Base-by-base conservation (phyloP, 2,888 invertebrate genomes). In the Reticulitermes lucifugus region DNA sequence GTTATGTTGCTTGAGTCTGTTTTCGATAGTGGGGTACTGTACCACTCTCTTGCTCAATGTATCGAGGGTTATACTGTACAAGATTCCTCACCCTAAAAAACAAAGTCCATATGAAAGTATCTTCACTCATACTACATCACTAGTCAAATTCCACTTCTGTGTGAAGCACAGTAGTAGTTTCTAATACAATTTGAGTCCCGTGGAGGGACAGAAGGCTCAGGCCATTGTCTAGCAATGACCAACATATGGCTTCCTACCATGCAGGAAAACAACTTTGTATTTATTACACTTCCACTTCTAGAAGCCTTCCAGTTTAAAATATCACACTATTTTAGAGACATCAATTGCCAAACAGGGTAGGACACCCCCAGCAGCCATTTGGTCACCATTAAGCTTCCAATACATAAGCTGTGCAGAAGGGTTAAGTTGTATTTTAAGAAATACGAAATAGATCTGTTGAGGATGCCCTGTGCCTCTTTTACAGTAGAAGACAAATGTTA, bases 281-380 rank as follows among this genome's bases (percentile, higher is more conserved):
- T 73, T 73, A 73, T 41, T 73, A 85, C 85, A 86, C 84, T 85
- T 86, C 84, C 85, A 81, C 86, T 79, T 83, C 60, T 84, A 83
- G 83, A 59, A 85, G 86, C 86, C 86, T 86, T 86, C 86, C 86
- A 86, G 79, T 85, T 70, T 84, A 85, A 86, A 25, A 82, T 84
- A 84, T 84, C 86, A 84, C 79, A 80, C 83, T 86, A 60, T 85
- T 55, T 86, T 86, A 86, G 86, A 86, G 77, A 82, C 51, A 85
- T 73, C 21, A 55, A 79, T n/a, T 84, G 41, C 12, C 41, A n/a
- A 71, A 25, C 29, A 46, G 60, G 60, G 14, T 35, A 80, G 84
- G 79, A 35, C 84, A 65, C 43, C 21, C 55, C n/a, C 60, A 82
- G 60, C 46, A 43, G n/a, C 9, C 65, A 43, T 70, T 46, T 12